Base-by-base conservation (phyloP, 2,888 invertebrate species). In the Coremacera marginata region DNA sequence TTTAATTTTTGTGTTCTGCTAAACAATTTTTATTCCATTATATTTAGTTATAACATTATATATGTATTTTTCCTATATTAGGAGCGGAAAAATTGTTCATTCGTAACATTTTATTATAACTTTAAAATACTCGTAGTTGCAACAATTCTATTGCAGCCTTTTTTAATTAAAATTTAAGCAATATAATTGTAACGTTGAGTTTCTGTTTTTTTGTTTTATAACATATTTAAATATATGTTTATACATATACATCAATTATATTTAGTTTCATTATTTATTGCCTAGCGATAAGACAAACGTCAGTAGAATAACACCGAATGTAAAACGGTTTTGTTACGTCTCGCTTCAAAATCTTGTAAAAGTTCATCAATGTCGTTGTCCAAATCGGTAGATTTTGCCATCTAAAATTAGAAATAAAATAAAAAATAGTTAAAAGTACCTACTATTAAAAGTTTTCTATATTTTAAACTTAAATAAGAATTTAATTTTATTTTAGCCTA, bases 301-400 rank as follows among this genome's bases (percentile, higher is more conserved):
- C 91, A 98, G 91, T 98, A 98, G 91, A 98, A 99, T 88, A 96
- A 93, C 81, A 98, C 95, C 84, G 97, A 96, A 89, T 99, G 98
- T 81, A 99, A 91, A 85, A 99, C 94, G 79, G 96, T 92, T 88
- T 98, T 92, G 84, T 94, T 93, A 87, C 94, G 94, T 89, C 95
- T 95, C 71, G 94, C 93, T 91, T 99, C 99, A 90, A 98, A 98
- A 82, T 97, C 96, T 87, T 97, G 96, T 75, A 99, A 91, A 75
- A 99, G 91, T 91, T 98, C 97, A 90, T 99, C 98, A 85, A 99
- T 97, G 87, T 99, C 98, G 91, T 98, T 97, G 89, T 99, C 99
- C 86, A 99, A 90, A 89, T 99, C 99, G 78, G 95, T 95, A 85
- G 95, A 95, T 88, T 95, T 94, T 19, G 95, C 93, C 91, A 99